Evolutionary conservation across 2,797 vertebrate species (phyloP), one percentile per base, ranked within the genome.

Genomic region (Gobio occitaniae): DNA sequence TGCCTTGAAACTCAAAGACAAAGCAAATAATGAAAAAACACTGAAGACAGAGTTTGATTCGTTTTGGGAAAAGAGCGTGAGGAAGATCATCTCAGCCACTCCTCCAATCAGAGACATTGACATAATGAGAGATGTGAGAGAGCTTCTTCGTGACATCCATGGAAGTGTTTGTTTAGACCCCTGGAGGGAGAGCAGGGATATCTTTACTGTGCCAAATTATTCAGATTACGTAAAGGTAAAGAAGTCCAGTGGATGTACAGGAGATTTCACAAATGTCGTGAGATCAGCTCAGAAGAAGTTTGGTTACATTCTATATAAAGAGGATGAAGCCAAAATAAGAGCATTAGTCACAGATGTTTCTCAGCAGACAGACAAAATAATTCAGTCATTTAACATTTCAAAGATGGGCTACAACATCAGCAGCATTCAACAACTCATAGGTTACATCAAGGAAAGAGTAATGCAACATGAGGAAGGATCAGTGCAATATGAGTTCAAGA

Each of bases 261-360:
- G 32, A 32, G 32, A 0, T n/a, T 70, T 21, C 1, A 16, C 2
- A 8, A 48, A 9, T 5, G 16, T 0, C 6, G 0, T 16, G 1
- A 47, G n/a, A 48, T 29, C 61, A 63, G 7, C 61, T 29, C 6
- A 41, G 41, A 29, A 63, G 1, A 25, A 0, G 0, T 2, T 29
- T 29, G 41, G 13, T 16, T 1, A 0, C 12, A 15, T 1, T 50
- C n/a, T 72, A 0, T 72, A n/a, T 3, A 70, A 1, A 44, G 38
- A 70, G 0, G 21, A 15, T 63, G 61, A 63, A 13, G 11, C 1
- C 1, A 11, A 70, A 70, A 70, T 70, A 70, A 70, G 5, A 70
- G 0, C 11, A 7, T 47, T 70, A 44, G 41, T 25, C 3, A 4
- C 3, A 29, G 47, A 17, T 1, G 2, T 74, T 5, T 8, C 1